Evolutionary conservation across 2,888 invertebrate genomes (phyloP).

Genomic region (Agyllia agylla): DNA sequence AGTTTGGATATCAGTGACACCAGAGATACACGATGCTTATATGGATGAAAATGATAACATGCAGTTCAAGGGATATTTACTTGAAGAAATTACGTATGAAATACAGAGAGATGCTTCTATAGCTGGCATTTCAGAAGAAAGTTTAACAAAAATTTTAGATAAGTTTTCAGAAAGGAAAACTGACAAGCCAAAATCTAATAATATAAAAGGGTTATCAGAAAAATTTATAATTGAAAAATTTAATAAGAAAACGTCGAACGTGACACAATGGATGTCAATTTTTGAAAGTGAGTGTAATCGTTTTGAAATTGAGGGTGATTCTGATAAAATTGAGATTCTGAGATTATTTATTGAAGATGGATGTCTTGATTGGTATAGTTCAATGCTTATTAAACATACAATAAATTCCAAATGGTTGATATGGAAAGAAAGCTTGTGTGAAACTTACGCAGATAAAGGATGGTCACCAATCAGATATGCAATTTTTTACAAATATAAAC

Average conservation of each 20-base stretch:
- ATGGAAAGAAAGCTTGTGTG: conserved; percentile 17
- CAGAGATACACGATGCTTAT: conserved; percentile 9
- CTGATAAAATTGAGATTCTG: conserved; percentile 6
- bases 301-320: conserved; percentile 7
- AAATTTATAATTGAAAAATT: conserved; percentile 31
- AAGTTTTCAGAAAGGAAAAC: neutral
- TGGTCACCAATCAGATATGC: conserved; percentile 54
- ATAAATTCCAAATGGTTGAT: conserved; percentile 6
- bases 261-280: conserved; percentile 6
- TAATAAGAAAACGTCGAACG: conserved; percentile 25
- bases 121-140: neutral
- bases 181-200: neutral
- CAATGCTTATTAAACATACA: conserved; percentile 2
- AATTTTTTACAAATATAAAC: conserved; percentile 22
- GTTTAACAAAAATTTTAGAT: neutral
- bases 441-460: conserved; percentile 75
- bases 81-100: conserved; percentile 11
- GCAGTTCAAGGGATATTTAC: conserved; percentile 32
- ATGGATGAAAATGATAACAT: neutral
- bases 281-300: conserved; percentile 32
- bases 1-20: conserved; percentile 27
- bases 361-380: conserved; percentile 17
- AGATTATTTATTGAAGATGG: conserved; percentile 24
- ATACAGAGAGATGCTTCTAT: neutral
- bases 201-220: neutral